A percentile compares a stretch with the other conserved stretches of the same genome.
Conservation (phyloP, 1,140 invertebrate species). For the Dryas iulia region DNA sequence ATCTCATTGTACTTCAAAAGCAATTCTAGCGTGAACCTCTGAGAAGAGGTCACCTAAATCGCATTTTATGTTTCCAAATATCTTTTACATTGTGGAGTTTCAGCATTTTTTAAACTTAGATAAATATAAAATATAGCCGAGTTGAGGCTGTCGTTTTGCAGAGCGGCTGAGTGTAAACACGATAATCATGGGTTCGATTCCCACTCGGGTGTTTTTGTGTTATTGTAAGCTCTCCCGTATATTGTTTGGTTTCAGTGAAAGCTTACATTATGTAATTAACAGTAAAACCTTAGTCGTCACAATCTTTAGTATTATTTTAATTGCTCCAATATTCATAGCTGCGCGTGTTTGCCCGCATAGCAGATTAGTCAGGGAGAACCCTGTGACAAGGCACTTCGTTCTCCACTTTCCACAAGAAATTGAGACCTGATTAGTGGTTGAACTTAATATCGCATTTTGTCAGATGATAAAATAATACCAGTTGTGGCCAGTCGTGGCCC, state of each 20-base stretch:
- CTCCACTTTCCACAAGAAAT: no score
- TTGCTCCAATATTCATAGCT: no score
- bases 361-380: no score
- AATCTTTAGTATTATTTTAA: background rate
- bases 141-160: no score
- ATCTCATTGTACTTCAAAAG: background rate
- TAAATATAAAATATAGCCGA: background rate
- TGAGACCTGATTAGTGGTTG: no score
- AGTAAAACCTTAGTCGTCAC: background rate
- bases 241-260: background rate
- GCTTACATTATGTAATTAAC: background rate
- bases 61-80: background rate
- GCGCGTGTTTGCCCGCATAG: no score
- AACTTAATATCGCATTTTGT: no score
- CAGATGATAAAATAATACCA: no score
- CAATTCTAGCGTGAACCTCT: background rate
- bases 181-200: no score
- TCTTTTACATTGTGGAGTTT: background rate
- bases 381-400: no score
- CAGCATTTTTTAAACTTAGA: background rate
- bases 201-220: background rate
- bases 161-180: no score
- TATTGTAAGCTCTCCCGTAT: background rate
- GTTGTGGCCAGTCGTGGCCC: no score
- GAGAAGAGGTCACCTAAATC: background rate